A percentile compares a stretch with the other conserved stretches of the same genome.
phyloP scores from a whole-genome alignment of 1,140 invertebrate species.

The Argopecten irradians region DNA sequence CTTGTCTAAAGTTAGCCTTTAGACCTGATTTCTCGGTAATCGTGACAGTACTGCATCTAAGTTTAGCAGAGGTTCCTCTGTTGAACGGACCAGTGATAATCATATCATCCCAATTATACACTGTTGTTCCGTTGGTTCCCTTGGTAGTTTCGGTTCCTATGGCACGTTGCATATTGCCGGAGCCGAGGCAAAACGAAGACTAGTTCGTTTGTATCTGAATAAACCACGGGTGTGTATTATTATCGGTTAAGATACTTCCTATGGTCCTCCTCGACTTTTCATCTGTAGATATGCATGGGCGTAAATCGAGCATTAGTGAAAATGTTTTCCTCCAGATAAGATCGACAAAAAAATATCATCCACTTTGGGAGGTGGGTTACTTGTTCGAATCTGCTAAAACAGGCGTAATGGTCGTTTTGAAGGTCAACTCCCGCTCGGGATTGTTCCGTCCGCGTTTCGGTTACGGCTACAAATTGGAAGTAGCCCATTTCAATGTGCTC shows the following conservation, averaged over 20 bases:
- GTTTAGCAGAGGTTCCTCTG: constrained; percentile 43
- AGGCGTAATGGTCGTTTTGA: constrained; percentile 69
- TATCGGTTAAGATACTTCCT: constrained; percentile 49
- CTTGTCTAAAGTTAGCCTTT: constrained; percentile 27
- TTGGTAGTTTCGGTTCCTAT: constrained; percentile 74
- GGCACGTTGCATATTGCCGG: constrained; percentile 77
- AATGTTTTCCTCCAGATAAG: constrained; percentile 54
- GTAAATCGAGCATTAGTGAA: constrained; percentile 55
- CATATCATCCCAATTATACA: constrained; percentile 56
- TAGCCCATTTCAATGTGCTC: constrained; percentile 68
- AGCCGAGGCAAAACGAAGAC: constrained; percentile 68
- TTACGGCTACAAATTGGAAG: constrained; percentile 55
- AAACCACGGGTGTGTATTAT: constrained; percentile 54
- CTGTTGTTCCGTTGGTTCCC: constrained; percentile 45
- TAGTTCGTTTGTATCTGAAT: constrained; percentile 43
- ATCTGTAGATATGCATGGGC: constrained; percentile 56
- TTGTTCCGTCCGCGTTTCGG: constrained; percentile 51
- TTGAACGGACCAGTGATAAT: constrained; percentile 37
- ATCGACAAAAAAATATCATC: constrained; percentile 62
- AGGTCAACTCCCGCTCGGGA: constrained; percentile 64
- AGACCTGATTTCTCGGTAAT: constrained; percentile 20
- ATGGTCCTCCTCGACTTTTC: constrained; percentile 44
- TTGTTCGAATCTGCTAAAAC: constrained; percentile 49
- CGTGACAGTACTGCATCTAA: constrained; percentile 18
- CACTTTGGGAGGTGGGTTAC: constrained; percentile 52